Percentiles rank a stretch among this genome's conserved stretches.
Evolutionary conservation across 1,140 invertebrate species (phyloP).

Genomic region (Akabosia matsudoensis): DNA sequence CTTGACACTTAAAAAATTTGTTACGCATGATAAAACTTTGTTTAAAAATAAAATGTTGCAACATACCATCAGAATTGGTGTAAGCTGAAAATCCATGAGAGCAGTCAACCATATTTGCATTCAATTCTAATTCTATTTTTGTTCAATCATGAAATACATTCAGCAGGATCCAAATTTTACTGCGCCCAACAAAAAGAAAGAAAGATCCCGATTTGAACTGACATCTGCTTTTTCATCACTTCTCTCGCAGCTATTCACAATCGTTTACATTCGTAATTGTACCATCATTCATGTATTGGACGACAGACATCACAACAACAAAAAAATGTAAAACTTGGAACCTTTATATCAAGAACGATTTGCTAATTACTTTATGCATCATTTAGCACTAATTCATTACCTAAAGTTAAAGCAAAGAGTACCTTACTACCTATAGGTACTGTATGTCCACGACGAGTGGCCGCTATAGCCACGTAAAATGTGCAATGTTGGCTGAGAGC

Average conservation of each 20-base stretch:
- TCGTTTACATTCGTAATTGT: too few relatives aligned
- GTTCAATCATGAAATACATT: neutral
- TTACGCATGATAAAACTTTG: conserved; percentile 8
- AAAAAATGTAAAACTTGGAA: neutral
- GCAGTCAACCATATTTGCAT: neutral
- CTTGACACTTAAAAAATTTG: conserved; percentile 25
- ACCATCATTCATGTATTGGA: too few relatives aligned
- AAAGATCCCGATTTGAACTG: too few relatives aligned
- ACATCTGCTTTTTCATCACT: too few relatives aligned
- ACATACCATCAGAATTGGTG: neutral
- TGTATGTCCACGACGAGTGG: too few relatives aligned
- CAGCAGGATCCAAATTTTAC: too few relatives aligned
- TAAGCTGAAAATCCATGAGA: neutral
- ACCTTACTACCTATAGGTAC: neutral
- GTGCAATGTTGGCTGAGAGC: too few relatives aligned
- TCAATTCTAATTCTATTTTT: neutral
- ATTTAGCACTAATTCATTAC: neutral
- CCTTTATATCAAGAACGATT: neutral
- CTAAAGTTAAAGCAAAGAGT: neutral
- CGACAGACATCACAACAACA: neutral
- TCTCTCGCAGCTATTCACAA: too few relatives aligned
- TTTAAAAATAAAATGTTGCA: neutral
- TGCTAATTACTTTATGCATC: neutral
- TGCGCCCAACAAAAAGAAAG: too few relatives aligned
- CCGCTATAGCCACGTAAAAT: neutral